These are phyloP conservation scores for Pissodes strobi DNA, from an alignment of 1,140 invertebrate species.

Conservation along the genomic window DNA sequence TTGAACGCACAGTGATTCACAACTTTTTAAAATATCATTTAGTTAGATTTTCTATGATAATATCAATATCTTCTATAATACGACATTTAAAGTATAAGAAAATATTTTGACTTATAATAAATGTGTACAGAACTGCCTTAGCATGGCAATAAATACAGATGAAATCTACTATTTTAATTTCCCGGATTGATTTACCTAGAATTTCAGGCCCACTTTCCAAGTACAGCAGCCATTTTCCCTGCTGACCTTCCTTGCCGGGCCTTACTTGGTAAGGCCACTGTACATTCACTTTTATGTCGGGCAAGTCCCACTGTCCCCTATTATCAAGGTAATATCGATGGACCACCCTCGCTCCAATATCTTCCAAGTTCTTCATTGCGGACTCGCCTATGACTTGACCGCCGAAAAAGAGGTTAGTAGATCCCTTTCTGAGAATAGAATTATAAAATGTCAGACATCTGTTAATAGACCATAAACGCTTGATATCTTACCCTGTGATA, in stretches of 20 bases:
- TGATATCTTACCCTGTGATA: slow-evolving; percentile 79
- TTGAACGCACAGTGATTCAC: too few relatives aligned
- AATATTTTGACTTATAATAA: too few relatives aligned
- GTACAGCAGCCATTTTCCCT: slow-evolving; percentile 89
- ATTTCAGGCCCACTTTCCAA: slow-evolving; percentile 78
- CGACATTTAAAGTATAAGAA: too few relatives aligned
- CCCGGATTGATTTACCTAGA: too few relatives aligned
- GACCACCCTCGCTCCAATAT: slow-evolving; percentile 81
- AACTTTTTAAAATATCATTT: too few relatives aligned
- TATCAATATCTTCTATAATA: too few relatives aligned
- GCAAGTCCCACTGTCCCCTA: slow-evolving; percentile 83
- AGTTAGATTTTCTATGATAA: too few relatives aligned
- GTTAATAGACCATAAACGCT: too few relatives aligned
- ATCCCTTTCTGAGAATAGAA: slow-evolving; percentile 58
- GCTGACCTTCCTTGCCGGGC: slow-evolving; percentile 68
- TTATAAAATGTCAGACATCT: too few relatives aligned
- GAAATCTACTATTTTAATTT: too few relatives aligned
- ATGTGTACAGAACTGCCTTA: too few relatives aligned
- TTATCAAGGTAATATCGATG: slow-evolving; percentile 87
- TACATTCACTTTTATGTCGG: slow-evolving; percentile 77
- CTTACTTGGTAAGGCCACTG: slow-evolving; percentile 89
- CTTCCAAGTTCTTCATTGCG: slow-evolving; percentile 78
- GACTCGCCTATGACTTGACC: slow-evolving; percentile 81
- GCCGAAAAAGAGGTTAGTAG: slow-evolving; percentile 78
- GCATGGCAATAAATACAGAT: too few relatives aligned